phyloP scores from a whole-genome alignment of 2,113 vertebrate genomes.

The Sinosuthora webbiana region DNA sequence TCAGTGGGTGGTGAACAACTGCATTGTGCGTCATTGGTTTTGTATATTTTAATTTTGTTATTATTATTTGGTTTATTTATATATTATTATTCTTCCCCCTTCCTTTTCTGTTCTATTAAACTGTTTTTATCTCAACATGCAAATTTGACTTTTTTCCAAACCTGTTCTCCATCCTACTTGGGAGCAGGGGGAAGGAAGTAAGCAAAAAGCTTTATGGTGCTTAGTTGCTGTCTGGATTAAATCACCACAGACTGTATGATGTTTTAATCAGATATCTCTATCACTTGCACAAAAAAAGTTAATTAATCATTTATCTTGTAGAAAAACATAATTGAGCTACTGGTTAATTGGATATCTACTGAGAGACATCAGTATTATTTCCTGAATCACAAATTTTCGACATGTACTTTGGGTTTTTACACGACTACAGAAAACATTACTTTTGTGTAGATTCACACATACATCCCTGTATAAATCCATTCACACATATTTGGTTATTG shows the following conservation, averaged over 20 bases:
- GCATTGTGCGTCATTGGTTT: neutral
- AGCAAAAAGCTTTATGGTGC: neutral
- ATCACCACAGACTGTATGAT: neutral
- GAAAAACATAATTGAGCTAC: neutral
- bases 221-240: neutral
- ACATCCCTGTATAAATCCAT: neutral
- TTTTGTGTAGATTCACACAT: neutral
- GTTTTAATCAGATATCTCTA: neutral
- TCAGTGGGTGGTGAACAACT: neutral
- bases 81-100: neutral
- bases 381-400: neutral
- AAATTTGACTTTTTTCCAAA: neutral
- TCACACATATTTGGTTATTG: neutral
- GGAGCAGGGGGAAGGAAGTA: neutral
- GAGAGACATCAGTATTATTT: neutral
- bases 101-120: neutral
- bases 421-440: neutral
- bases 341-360: neutral
- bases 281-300: neutral
- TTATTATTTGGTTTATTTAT: neutral
- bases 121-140: neutral
- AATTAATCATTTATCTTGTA: neutral
- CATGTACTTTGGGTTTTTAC: neutral
- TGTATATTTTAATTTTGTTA: too few relatives aligned
- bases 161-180: neutral